A percentile compares a stretch with the other conserved stretches of the same genome.
Evolutionary conservation across 2,888 invertebrate genomes (phyloP).

Genomic region (Lepidocyrtoides sp.): DNA sequence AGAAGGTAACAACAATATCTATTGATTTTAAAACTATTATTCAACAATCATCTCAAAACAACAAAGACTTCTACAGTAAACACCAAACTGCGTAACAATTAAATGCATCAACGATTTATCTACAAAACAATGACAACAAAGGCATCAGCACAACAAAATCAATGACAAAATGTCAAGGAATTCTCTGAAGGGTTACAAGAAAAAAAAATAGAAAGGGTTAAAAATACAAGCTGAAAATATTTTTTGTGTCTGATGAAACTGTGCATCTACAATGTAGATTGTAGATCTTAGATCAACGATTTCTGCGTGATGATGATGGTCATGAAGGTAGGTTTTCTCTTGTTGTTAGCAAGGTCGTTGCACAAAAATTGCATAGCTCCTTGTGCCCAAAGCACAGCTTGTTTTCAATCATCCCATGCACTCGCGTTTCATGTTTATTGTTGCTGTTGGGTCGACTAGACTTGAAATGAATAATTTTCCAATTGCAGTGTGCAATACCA

Average conservation of each 20-base stretch:
- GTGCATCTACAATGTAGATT: background rate
- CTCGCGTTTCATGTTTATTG: too few species aligned
- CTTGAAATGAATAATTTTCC: too few species aligned
- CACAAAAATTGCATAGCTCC: background rate
- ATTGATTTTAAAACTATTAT: background rate
- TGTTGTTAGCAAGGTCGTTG: conserved; percentile 27
- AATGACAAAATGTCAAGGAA: conserved; percentile 62
- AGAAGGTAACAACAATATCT: background rate
- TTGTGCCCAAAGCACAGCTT: background rate
- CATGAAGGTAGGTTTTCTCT: background rate
- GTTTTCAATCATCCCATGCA: too few species aligned
- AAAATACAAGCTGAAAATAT: background rate
- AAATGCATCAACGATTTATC: conserved; percentile 13
- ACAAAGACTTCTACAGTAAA: background rate
- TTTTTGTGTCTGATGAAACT: background rate
- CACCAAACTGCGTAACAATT: background rate
- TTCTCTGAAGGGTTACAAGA: conserved; percentile 19
- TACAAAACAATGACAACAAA: background rate
- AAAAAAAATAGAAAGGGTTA: conserved; percentile 58
- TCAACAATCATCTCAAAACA: conserved; percentile 18
- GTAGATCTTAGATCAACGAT: background rate
- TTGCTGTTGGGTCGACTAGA: too few species aligned
- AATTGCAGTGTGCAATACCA: too few species aligned
- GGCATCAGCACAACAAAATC: conserved; percentile 18
- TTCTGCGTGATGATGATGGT: background rate